Base-by-base conservation (phyloP, 2,113 vertebrate species). In the Saccopteryx leptura region DNA sequence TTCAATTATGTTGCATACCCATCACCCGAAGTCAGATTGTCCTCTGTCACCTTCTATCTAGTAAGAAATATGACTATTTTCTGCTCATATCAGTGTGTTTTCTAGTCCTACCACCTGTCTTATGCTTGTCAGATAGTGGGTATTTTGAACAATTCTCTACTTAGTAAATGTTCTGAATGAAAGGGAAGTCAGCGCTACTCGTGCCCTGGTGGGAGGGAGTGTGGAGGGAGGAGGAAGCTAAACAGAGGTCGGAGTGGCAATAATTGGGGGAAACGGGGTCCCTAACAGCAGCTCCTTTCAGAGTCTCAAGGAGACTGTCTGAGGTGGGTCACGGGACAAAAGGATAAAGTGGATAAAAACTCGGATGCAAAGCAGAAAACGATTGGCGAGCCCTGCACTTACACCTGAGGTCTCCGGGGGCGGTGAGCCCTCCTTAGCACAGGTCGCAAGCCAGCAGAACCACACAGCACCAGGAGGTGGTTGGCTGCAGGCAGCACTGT, bases 311-410 rank as follows among this genome's bases (percentile, higher is more conserved):
- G 98, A 98, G 98, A 98, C 97, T 98, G 99, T 99, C 99, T 97
- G 99, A 99, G 98, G 98, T 98, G 98, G 98, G 96, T 97, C 98
- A 98, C 39, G 88, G 98, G 98, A 99, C 99, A 99, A 99, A 99
- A 98, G 99, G 99, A 99, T 99, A 99, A 99, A 99, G 98, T 98
- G 98, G 99, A 99, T 99, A 98, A 99, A 98, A 99, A 98, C 98
- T 98, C 97, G 97, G 98, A 99, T 99, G 98, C 98, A 98, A 98
- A 99, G 98, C 98, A 98, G 98, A 98, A 99, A 99, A 98, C 98
- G 99, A 99, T 98, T 98, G 98, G 98, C 98, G 98, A 98, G 99
- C 98, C 98, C 97, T 63, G 97, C 97, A 97, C 95, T 98, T 98
- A 97, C 97, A 98, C 97, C 97, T 90, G 93, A 99, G 98, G 86